Percentiles rank a stretch among this genome's conserved stretches.
Evolutionary conservation across 2,888 invertebrate species (phyloP).

Genomic region (Serripes groenlandicus): DNA sequence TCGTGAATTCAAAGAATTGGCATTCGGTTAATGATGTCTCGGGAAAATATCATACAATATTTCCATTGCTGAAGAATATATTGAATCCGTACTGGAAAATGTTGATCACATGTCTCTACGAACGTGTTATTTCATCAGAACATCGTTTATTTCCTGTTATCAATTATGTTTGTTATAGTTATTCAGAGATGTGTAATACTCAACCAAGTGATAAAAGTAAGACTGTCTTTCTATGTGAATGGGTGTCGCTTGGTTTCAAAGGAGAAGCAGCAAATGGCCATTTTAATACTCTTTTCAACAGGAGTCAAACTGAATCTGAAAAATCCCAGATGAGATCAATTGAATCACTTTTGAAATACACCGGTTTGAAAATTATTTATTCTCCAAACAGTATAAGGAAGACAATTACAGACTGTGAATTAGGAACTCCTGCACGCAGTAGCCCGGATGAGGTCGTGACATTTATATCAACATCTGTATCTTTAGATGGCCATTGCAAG

Average conservation of each 20-base stretch:
- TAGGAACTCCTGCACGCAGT: background rate
- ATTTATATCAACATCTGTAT: constrained; percentile 12
- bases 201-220: background rate
- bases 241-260: constrained; percentile 14
- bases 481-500: constrained; percentile 4
- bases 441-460: constrained; percentile 6
- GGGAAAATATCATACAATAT: constrained; percentile 12
- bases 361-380: constrained; percentile 27
- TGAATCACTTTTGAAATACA: constrained; percentile 20
- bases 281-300: constrained; percentile 15
- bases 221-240: background rate
- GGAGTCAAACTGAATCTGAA: background rate
- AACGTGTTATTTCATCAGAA: background rate
- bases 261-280: background rate
- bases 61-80: constrained; percentile 9
- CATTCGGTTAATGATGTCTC: background rate
- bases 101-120: constrained; percentile 24
- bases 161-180: background rate
- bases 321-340: background rate
- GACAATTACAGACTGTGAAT: background rate
- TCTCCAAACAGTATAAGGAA: constrained; percentile 2
- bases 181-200: background rate
- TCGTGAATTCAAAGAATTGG: background rate
- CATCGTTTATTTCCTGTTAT: constrained; percentile 17
- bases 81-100: constrained; percentile 3